Evolutionary conservation across 1,140 invertebrate genomes (phyloP).

Genomic region (Hylaeus volcanicus): DNA sequence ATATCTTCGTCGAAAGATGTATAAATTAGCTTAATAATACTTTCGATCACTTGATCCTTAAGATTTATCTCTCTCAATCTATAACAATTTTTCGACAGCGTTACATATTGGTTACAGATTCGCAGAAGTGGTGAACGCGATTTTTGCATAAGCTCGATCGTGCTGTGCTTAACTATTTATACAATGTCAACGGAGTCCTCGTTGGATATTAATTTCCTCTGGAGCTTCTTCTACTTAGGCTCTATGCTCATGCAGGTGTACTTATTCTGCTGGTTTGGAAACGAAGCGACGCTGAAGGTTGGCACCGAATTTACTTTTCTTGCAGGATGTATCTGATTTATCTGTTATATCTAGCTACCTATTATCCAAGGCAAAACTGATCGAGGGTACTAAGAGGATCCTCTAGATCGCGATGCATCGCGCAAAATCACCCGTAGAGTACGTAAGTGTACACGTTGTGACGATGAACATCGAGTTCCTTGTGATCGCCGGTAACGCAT

Average conservation of each 20-base stretch:
- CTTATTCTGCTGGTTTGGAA: constrained; percentile 83
- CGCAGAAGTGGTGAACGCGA: constrained; percentile 15
- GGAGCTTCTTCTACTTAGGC: constrained; percentile 51
- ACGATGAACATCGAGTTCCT: constrained; percentile 45
- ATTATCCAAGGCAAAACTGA: too few relatives aligned
- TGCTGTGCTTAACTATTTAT: constrained; percentile 56
- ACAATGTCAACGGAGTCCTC: constrained; percentile 66
- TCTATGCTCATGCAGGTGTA: constrained; percentile 73
- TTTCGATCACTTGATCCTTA: too few relatives aligned
- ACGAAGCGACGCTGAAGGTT: constrained; percentile 81
- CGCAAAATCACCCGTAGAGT: constrained; percentile 30
- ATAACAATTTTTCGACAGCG: too few relatives aligned
- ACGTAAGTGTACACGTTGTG: constrained; percentile 27
- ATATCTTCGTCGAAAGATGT: too few relatives aligned
- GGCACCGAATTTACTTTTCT: constrained; percentile 30
- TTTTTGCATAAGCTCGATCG: constrained; percentile 42
- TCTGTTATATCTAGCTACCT: too few relatives aligned
- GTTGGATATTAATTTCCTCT: constrained; percentile 73
- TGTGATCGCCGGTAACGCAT: constrained; percentile 32
- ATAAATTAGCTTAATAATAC: too few relatives aligned
- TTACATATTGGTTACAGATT: constrained; percentile 27
- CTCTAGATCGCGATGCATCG: constrained; percentile 46
- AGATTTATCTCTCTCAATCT: too few relatives aligned
- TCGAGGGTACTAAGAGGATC: not conserved
- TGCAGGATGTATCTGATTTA: too few relatives aligned